Evolutionary conservation across 2,888 invertebrate species (phyloP), one percentile per base, ranked within the genome.

Genomic region (Hydraecia micacea): DNA sequence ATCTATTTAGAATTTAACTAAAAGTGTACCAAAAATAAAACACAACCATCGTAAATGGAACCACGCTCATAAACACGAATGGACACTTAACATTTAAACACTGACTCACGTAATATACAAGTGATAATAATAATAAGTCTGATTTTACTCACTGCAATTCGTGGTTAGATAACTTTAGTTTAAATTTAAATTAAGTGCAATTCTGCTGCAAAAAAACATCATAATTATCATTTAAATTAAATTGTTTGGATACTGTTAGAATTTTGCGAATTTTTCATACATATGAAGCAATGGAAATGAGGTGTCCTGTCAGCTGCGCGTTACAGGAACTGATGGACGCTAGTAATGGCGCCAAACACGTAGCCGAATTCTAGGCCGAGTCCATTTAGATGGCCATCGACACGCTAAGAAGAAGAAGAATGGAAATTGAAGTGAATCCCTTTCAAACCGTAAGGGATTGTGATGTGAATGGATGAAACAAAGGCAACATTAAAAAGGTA

Each of bases 1-100:
- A 42, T 76, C 25, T 39, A 55, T 36, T 5, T 36, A 36, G 4
- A 36, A 36, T 36, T 36, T 1, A 55, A 68, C 21, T 25, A 28
- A 72, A 72, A 71, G 21, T 66, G 28, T 71, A 66, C 70, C 25
- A 67, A 75, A n/a, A 81, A 81, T 85, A 71, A 75, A 75, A 75
- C 52, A 6, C 39, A 66, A 52, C 39, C 18, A 52, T 75, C 80
- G 81, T 86, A 79, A 86, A 87, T 75, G 77, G 77, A 83, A 76
- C 73, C 63, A 71, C 77, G 71, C 84, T 81, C 82, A 83, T 86
- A 86, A 90, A 89, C 85, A 82, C 79, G 73, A 77, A 66, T 68
- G 60, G 68, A 70, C 70, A 67, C 62, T 86, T 67, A 72, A 70
- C 49, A 66, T 75, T 86, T 69, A 66, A 69, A 77, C 62, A 63